These are phyloP conservation scores for Diarsia rubi DNA, from an alignment of 2,888 invertebrate species.

Conservation along the genomic window DNA sequence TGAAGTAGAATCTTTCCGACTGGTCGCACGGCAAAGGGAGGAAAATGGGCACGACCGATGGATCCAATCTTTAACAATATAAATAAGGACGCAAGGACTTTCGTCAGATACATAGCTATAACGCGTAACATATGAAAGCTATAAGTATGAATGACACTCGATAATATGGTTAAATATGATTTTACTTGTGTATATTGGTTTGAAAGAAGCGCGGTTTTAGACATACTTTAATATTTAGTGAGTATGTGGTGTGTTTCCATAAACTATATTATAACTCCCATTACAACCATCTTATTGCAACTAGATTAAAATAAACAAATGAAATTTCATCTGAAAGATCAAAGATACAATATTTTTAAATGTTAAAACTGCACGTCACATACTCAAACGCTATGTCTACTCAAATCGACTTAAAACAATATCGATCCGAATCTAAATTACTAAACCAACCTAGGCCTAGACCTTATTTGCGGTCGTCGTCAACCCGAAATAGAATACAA, in stretches of 20 bases:
- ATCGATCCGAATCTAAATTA: background rate
- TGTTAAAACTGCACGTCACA: background rate
- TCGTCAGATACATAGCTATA: slow-evolving; percentile 26
- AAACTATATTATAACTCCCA: background rate
- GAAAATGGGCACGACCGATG: slow-evolving; percentile 51
- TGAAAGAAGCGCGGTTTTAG: background rate
- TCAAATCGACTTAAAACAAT: background rate
- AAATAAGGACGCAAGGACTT: slow-evolving; percentile 51
- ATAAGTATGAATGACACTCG: background rate
- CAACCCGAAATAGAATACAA: background rate
- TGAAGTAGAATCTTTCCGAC: slow-evolving; percentile 65
- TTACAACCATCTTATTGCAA: background rate
- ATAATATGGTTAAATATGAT: background rate
- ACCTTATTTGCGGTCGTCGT: background rate
- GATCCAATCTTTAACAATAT: slow-evolving; percentile 54
- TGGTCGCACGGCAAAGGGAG: slow-evolving; percentile 62
- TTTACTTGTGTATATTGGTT: slow-evolving; percentile 10
- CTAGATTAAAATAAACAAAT: background rate
- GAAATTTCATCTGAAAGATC: slow-evolving; percentile 4
- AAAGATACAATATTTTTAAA: background rate
- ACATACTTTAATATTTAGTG: background rate
- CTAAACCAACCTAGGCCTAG: background rate
- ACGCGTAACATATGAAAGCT: slow-evolving; percentile 1
- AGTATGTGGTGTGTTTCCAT: background rate
- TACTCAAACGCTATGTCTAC: background rate